Base-by-base conservation (phyloP, 2,888 invertebrate genomes). In the Marronus borbonicus region DNA sequence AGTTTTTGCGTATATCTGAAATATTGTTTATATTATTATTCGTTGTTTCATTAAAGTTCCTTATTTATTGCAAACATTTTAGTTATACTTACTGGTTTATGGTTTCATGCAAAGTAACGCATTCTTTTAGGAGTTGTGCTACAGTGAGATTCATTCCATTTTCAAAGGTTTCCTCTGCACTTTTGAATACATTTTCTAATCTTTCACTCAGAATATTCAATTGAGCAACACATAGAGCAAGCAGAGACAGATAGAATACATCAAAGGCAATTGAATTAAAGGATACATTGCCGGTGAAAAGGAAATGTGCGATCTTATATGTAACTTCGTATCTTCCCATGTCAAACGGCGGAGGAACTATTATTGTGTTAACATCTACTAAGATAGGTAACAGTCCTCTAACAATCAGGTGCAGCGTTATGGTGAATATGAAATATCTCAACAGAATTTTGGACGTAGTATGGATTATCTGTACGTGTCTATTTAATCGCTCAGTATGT, bases 31-130 rank as follows among this genome's bases (percentile, higher is more conserved):
- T 39, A 39, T 39, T 39, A 39, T 39, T 5, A 39, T 10, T 7
- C 3, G 10, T 44, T 44, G 1, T 44, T 44, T 12, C 8, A 8
- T 1, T 44, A 44, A 44, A 8, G 44, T 44, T 44, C 1, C 12
- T 31, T 31, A 31, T 31, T 31, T 36, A 36, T 5, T 36, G 31
- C 5, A 24, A 2, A 2, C 24, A 36, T 36, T 36, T 36, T 36
- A 36, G n/a, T 3, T 20, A 20, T 72, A 72, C 60, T 72, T 20
- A 72, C 76, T 28, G 44, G 12, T 66, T 76, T 39, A 76, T 76
- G 14, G 58, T 65, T 68, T 68, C 28, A 69, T 76, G 76, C 20
- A 76, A 60, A 14, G 24, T 58, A 69, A 69, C 60, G 52, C 76
- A 76, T 28, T 69, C 68, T 14, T 69, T 68, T 44, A 55, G 17